Conservation (phyloP, 2,113 vertebrate genomes). For the Aythya baeri region DNA sequence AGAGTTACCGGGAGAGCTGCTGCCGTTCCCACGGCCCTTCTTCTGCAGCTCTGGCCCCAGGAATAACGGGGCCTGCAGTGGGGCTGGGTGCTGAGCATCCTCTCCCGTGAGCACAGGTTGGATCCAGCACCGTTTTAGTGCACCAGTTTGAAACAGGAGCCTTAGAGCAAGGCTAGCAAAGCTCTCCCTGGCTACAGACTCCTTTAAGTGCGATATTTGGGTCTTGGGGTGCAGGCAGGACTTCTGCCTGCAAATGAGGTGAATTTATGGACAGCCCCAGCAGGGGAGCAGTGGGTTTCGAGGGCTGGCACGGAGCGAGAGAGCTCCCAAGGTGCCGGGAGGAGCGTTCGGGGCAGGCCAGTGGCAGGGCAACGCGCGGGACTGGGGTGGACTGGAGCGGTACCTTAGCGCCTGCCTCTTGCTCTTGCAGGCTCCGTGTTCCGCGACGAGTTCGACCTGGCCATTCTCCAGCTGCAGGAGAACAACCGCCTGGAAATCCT, state of each 20-base stretch:
- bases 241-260: neutral
- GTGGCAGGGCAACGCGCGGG: neutral
- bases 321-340: neutral
- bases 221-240: neutral
- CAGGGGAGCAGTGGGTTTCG: neutral
- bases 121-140: neutral
- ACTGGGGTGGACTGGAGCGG: neutral
- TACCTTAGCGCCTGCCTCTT: slow-evolving; percentile 10
- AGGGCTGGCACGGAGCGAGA: neutral
- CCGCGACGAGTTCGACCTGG: slow-evolving; percentile 96
- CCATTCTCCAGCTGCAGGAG: slow-evolving; percentile 97
- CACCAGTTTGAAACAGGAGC: neutral
- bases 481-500: slow-evolving; percentile 97
- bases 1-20: neutral
- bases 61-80: neutral
- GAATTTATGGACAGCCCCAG: neutral
- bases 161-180: neutral
- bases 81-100: neutral
- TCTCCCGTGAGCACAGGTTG: fast-evolving
- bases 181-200: neutral
- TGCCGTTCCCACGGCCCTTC: slow-evolving; percentile 53
- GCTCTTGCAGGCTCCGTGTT: slow-evolving; percentile 88
- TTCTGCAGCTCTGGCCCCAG: neutral
- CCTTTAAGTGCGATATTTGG: neutral
- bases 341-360: neutral